phyloP scores from a whole-genome alignment of 2,888 invertebrate genomes.

The Acholoe squamosa region DNA sequence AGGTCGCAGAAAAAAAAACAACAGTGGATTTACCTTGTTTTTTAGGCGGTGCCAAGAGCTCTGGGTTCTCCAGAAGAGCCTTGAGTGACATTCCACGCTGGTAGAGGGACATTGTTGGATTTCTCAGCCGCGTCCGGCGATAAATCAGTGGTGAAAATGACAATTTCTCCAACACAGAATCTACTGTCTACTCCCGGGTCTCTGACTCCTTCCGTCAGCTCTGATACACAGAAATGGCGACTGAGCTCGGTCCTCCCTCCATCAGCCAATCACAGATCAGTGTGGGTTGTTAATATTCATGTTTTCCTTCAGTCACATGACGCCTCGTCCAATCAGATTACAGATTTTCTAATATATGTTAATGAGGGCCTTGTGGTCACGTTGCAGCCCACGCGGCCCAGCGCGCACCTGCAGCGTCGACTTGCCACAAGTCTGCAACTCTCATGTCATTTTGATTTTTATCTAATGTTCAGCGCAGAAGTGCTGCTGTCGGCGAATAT shows the following conservation, averaged over 20 bases:
- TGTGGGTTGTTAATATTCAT: neutral
- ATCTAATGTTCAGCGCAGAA: no score
- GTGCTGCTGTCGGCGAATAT: no score
- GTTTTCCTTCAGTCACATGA: neutral
- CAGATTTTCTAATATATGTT: neutral
- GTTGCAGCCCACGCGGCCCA: conserved; percentile 57
- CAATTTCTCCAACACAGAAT: neutral
- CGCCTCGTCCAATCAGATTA: neutral
- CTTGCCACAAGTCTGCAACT: no score
- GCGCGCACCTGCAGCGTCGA: neutral
- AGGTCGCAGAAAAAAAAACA: no score
- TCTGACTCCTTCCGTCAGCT: neutral
- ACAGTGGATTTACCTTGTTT: conserved; percentile 29
- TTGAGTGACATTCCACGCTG: conserved; percentile 75
- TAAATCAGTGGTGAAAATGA: neutral
- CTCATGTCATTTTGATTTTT: no score
- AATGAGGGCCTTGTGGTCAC: conserved; percentile 35
- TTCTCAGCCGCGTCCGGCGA: neutral
- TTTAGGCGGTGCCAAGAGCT: conserved; percentile 74
- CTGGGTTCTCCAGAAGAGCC: conserved; percentile 76
- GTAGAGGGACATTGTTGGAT: conserved; percentile 29
- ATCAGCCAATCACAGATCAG: conserved; percentile 30
- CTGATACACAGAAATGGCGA: neutral
- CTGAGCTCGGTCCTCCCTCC: neutral
- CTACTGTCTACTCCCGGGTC: neutral